Evolutionary conservation across 2,113 vertebrate genomes (phyloP).

Genomic region (Cynoglossus semilaevis): DNA sequence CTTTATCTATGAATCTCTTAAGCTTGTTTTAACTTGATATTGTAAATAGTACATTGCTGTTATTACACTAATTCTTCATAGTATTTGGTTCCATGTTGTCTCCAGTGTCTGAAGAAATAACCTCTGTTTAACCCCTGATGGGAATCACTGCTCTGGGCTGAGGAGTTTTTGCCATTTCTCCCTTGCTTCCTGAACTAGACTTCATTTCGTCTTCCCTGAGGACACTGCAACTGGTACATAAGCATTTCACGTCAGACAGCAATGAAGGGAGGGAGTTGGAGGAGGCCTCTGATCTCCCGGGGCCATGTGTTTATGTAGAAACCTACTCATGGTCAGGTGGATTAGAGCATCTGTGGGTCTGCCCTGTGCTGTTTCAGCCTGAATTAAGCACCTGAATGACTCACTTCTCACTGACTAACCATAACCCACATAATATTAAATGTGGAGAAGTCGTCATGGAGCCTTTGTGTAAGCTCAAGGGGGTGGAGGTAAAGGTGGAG

Average conservation of each 20-base stretch:
- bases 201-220: constrained; percentile 12
- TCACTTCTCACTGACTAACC: constrained; percentile 5
- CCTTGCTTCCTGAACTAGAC: constrained; percentile 12
- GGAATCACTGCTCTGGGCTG: neutral
- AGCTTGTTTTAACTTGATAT: neutral
- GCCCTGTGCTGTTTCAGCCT: constrained; percentile 5
- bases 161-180: neutral
- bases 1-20: too few relatives aligned
- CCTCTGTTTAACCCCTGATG: neutral
- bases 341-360: neutral
- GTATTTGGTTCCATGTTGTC: neutral
- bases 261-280: neutral
- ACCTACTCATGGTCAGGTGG: constrained; percentile 18
- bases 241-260: constrained; percentile 13
- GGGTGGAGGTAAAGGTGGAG: constrained; percentile 1
- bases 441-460: constrained; percentile 9
- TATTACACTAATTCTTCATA: neutral
- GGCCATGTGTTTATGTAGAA: constrained; percentile 21
- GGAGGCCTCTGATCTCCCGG: constrained; percentile 5
- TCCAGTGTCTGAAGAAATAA: neutral
- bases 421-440: constrained; percentile 6
- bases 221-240: constrained; percentile 16
- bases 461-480: constrained; percentile 20
- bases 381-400: neutral
- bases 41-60: too few relatives aligned